Conservation (phyloP, 2,113 vertebrate species). For the Nettapus auritus region DNA sequence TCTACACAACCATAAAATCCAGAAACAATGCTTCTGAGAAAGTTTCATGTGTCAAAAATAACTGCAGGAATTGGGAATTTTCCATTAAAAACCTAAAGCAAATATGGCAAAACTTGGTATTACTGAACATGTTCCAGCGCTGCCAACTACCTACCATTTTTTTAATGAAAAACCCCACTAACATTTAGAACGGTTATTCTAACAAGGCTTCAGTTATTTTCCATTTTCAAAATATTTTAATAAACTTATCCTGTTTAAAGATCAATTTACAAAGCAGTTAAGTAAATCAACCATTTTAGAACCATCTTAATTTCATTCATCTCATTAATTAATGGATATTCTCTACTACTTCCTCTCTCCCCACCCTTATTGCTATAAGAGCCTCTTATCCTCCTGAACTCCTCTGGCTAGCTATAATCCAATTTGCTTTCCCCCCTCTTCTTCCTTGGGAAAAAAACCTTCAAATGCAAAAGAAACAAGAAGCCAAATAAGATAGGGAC, state of each 20-base stretch:
- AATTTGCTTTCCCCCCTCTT: background rate
- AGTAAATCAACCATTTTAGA: slow-evolving; percentile 27
- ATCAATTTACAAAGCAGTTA: slow-evolving; percentile 32
- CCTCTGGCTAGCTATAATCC: background rate
- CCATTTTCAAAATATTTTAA: background rate
- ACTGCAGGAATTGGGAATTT: slow-evolving; percentile 18
- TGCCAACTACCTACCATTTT: background rate
- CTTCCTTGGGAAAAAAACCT: slow-evolving; percentile 17
- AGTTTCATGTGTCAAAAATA: background rate
- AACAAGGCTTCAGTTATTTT: background rate
- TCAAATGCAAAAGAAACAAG: background rate
- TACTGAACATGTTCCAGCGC: background rate
- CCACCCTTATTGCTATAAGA: background rate
- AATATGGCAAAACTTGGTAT: slow-evolving; percentile 35
- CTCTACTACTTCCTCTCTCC: background rate
- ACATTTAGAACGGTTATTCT: background rate
- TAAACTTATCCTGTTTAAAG: slow-evolving; percentile 11
- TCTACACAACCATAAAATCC: background rate
- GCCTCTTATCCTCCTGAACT: slow-evolving; percentile 35
- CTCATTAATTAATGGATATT: slow-evolving; percentile 51
- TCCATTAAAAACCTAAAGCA: slow-evolving; percentile 39
- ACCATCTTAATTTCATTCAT: slow-evolving; percentile 28
- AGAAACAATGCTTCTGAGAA: background rate
- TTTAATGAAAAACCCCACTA: slow-evolving; percentile 57
- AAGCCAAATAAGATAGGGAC: background rate